Conservation (phyloP, 2,797 vertebrate species). For the Cygnus olor region DNA sequence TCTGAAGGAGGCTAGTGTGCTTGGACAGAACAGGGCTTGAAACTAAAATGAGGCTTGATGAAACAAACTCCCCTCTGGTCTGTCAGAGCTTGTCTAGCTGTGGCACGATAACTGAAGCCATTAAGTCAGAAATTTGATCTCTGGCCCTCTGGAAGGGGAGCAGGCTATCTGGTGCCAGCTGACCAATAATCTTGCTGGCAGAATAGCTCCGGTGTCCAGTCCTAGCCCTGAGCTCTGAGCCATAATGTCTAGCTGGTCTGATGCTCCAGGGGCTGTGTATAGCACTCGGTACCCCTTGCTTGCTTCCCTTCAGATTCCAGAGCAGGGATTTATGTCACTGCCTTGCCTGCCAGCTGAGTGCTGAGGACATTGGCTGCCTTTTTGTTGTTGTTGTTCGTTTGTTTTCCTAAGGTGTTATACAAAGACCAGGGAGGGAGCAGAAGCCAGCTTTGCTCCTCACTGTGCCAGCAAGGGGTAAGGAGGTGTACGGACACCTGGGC, state of each 20-base stretch:
- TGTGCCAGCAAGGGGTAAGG: neutral
- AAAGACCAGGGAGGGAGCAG: neutral
- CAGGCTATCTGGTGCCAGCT: neutral
- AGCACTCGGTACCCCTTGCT: neutral
- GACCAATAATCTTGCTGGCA: neutral
- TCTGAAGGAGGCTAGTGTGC: neutral
- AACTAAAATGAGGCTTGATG: neutral
- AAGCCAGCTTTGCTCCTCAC: neutral
- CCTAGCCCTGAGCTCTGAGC: neutral
- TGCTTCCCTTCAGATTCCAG: neutral
- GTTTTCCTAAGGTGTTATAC: neutral
- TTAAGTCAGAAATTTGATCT: neutral
- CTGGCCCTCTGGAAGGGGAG: neutral
- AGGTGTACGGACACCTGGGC: accelerated
- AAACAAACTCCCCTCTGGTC: neutral
- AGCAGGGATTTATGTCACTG: neutral
- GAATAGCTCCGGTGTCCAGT: neutral
- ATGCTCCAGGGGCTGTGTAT: neutral
- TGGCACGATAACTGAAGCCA: neutral
- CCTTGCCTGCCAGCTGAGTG: neutral
- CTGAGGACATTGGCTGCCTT: neutral
- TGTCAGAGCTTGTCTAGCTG: neutral
- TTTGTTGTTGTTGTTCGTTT: neutral
- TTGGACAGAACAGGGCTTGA: neutral
- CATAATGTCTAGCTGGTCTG: neutral